Evolutionary conservation across 2,113 vertebrate species (phyloP).

Genomic region (Parus major): DNA sequence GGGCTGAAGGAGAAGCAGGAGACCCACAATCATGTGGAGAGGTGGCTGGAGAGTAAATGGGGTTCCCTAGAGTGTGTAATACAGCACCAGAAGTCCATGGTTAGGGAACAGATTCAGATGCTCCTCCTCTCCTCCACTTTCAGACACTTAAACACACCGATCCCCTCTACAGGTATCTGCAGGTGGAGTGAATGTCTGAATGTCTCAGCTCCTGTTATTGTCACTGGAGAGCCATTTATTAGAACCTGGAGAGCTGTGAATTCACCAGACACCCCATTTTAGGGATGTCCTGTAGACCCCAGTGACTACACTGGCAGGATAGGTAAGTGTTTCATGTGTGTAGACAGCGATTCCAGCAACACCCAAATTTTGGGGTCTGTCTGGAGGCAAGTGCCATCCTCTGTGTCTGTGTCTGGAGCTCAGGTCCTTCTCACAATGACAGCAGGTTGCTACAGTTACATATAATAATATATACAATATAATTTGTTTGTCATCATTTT

Average conservation of each 20-base stretch:
- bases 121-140: not conserved
- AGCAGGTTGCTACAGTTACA: not conserved
- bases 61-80: not conserved
- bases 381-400: not conserved
- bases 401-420: not conserved
- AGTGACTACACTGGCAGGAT: not conserved
- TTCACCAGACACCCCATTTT: not conserved
- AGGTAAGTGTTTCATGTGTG: fast-evolving
- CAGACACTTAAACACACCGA: not conserved
- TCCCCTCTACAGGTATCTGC: not conserved
- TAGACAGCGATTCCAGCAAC: not conserved
- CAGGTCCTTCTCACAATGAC: not conserved
- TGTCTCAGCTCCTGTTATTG: not conserved
- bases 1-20: not conserved
- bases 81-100: not conserved
- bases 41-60: not conserved
- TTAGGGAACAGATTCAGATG: not conserved
- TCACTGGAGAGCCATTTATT: not conserved
- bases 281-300: not conserved
- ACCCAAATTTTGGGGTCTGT: not conserved
- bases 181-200: not conserved
- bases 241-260: not conserved
- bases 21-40: not conserved
- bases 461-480: not conserved
- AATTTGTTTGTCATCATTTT: not conserved